These are phyloP conservation scores for Hyperoplus lanceolatus DNA, from an alignment of 2,797 vertebrate genomes.

Conservation along the genomic window DNA sequence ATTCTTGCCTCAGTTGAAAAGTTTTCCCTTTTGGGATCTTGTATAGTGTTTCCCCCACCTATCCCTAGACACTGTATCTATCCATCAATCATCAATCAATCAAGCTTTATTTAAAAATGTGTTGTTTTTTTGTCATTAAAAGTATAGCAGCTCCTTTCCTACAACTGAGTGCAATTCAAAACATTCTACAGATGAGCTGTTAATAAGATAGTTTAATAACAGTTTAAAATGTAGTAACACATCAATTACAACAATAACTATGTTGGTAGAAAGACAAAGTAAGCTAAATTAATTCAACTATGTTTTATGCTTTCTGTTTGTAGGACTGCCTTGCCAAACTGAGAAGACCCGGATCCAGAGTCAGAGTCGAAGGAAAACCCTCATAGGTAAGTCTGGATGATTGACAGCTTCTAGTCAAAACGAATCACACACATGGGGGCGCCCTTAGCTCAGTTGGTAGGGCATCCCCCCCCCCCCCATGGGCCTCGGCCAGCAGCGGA, in stretches of 20 bases:
- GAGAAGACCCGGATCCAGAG: slow-evolving; percentile 96
- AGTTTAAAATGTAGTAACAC: too few species aligned
- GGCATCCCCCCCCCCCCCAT: too few species aligned
- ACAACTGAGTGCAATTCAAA: background rate
- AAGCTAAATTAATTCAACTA: background rate
- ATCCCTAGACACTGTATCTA: too few species aligned
- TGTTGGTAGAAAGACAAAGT: background rate
- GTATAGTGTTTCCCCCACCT: too few species aligned
- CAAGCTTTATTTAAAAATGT: background rate
- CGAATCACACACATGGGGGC: too few species aligned
- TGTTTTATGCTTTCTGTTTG: slow-evolving; percentile 71
- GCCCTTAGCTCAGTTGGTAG: too few species aligned
- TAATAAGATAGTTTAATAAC: too few species aligned
- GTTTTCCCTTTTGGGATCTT: too few species aligned
- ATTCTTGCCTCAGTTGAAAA: background rate
- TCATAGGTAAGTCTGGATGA: slow-evolving; percentile 90
- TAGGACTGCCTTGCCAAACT: slow-evolving; percentile 96
- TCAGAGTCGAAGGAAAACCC: slow-evolving; percentile 92
- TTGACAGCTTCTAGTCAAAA: slow-evolving; percentile 22
- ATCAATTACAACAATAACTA: too few species aligned
- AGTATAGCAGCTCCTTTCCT: background rate
- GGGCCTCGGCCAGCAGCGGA: too few species aligned
- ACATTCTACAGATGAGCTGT: too few species aligned
- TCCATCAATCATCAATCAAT: too few species aligned
- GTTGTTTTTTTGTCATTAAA: background rate